Evolutionary conservation across 2,113 vertebrate genomes (phyloP).

Genomic region (Paraplagusia blochii): DNA sequence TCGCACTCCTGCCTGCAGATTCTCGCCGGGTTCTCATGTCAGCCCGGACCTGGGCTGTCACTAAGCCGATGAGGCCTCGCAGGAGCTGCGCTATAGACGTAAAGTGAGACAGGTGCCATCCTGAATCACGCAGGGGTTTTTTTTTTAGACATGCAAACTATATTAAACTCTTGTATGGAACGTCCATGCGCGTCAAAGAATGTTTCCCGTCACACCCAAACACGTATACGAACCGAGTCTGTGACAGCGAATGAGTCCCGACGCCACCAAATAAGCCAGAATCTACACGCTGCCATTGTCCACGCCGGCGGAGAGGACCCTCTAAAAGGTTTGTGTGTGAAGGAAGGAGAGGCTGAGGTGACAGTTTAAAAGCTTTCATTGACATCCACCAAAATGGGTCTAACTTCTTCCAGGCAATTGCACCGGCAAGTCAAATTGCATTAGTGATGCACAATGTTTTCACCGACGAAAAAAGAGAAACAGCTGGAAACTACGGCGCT

Average conservation of each 20-base stretch:
- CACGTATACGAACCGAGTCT: constrained; percentile 13
- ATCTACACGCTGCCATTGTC: constrained; percentile 51
- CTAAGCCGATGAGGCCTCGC: constrained; percentile 34
- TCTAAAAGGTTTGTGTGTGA: constrained; percentile 74
- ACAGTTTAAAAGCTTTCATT: constrained; percentile 79
- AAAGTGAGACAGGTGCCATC: constrained; percentile 61
- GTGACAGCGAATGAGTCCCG: constrained; percentile 38
- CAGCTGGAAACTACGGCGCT: constrained; percentile 48
- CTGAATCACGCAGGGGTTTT: constrained; percentile 60
- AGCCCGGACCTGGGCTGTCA: constrained; percentile 28
- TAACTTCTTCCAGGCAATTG: constrained; percentile 77
- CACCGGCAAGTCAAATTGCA: constrained; percentile 75
- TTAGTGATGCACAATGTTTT: constrained; percentile 74
- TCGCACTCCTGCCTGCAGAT: constrained; percentile 34
- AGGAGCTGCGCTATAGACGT: constrained; percentile 46
- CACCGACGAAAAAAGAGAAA: constrained; percentile 32
- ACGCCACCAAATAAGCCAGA: constrained; percentile 27
- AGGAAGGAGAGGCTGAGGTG: constrained; percentile 65
- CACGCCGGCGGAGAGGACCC: constrained; percentile 36
- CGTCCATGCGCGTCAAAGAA: constrained; percentile 18
- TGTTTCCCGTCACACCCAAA: constrained; percentile 1
- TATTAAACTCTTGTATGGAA: constrained; percentile 34
- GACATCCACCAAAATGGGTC: constrained; percentile 65
- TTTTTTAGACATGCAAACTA: constrained; percentile 54
- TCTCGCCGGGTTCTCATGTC: constrained; percentile 38